Base-by-base conservation (phyloP, 2,888 invertebrate species). In the Metacarcinus magister region DNA sequence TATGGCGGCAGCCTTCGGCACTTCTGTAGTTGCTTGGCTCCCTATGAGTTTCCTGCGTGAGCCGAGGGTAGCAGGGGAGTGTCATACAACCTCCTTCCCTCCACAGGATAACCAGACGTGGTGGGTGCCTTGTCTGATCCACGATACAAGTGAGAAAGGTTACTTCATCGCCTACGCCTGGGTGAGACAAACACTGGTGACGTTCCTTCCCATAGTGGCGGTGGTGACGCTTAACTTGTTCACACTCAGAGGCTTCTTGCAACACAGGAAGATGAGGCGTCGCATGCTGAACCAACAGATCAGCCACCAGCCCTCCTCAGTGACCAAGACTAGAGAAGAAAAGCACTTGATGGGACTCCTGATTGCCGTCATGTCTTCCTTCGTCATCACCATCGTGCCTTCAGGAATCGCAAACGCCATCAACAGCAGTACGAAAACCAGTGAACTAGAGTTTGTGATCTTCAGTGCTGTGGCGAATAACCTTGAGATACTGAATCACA, bases 321-420 rank as follows among this genome's bases (percentile, higher is more conserved):
- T 16, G 5, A 8, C 93, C 28, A 54, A 54, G 19, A 39, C 43
- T 7, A 97, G 97, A 97, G 98, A 98, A 97, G 98, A 98, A 96
- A 97, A 97, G 48, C 97, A 98, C 7, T 97, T 98, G 82, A 97
- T 98, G 94, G 97, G 97, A 16, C 97, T 98, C 3, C 97, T 98
- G 44, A 97, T 97, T 39, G 97, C 97, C n/a, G 97, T 98, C 94
- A 97, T 98, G 44, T 97, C 98, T 89, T 97, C 98, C 32, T 98
- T 98, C 97, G 98, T 98, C 97, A 97, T 98, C 13, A 98, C 98
- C 96, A 98, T 97, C 95, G 97, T 98, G 28, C 98, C 98, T 28
- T 98, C 98, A 5, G 98, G 98, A 2, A 97, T 98, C 94, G 97
- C 97, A 28, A 97, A 98, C 23, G 97, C 98, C 32, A 97, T 98